Evolutionary conservation across 2,888 invertebrate species (phyloP).

Genomic region (Drosophila mercatorum): DNA sequence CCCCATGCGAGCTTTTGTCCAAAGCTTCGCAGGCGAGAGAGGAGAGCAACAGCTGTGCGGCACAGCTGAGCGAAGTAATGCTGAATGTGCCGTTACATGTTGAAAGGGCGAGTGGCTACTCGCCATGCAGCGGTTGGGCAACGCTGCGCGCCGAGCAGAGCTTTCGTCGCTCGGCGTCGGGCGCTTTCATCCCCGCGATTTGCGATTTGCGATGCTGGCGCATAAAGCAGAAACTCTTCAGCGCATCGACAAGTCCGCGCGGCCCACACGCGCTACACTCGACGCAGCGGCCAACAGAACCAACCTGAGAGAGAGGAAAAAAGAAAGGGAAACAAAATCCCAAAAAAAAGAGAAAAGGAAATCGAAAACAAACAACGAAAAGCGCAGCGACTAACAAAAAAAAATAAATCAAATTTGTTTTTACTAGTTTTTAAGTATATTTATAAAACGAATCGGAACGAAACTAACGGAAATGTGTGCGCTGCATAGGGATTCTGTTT

Average conservation of each 20-base stretch:
- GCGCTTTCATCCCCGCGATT: conserved; percentile 50
- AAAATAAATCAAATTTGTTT: conserved; percentile 11
- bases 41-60: conserved; percentile 3
- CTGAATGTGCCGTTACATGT: conserved; percentile 40
- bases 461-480: conserved; percentile 27
- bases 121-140: conserved; percentile 20
- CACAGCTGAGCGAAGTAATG: conserved; percentile 27
- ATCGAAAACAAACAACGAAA: conserved; percentile 9
- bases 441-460: conserved; percentile 7
- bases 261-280: conserved; percentile 11
- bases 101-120: not conserved
- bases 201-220: conserved; percentile 61
- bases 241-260: conserved; percentile 33
- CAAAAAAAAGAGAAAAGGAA: not conserved
- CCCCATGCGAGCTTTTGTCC: not conserved
- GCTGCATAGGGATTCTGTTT: conserved; percentile 43
- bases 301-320: not conserved
- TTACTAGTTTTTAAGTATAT: conserved; percentile 8
- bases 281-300: conserved; percentile 13
- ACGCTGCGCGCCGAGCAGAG: conserved; percentile 16
- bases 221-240: conserved; percentile 34
- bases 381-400: not conserved
- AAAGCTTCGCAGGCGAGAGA: not conserved
- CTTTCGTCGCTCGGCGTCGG: conserved; percentile 16
- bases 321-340: conserved; percentile 2